Percentiles rank a stretch among this genome's conserved stretches.
Conservation (phyloP, 2,888 invertebrate species). For the Drosophila algonquin region DNA sequence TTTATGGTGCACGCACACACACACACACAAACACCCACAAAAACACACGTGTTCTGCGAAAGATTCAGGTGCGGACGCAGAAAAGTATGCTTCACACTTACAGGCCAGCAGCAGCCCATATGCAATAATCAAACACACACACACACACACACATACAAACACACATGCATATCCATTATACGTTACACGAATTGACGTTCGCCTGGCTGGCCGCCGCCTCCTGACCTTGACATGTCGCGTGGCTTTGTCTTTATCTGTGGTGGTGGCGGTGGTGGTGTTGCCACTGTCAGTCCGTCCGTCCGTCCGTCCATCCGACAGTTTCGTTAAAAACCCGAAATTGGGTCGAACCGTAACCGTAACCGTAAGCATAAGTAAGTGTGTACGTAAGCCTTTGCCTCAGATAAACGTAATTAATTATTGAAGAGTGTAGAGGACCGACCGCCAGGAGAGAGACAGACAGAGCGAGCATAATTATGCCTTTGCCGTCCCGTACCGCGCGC, state of each 20-base stretch:
- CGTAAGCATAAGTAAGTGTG: background rate
- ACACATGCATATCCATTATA: constrained; percentile 32
- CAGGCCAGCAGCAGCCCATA: constrained; percentile 14
- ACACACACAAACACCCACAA: background rate
- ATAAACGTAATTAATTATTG: background rate
- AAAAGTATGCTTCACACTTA: constrained; percentile 34
- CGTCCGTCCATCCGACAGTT: constrained; percentile 4
- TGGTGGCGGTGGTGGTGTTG: constrained; percentile 4
- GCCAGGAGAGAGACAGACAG: background rate
- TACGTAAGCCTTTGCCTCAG: background rate
- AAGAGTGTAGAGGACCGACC: background rate
- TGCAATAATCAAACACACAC: constrained; percentile 35
- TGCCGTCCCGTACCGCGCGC: background rate
- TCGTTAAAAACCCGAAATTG: constrained; percentile 1
- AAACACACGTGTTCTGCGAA: background rate
- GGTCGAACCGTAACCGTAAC: background rate
- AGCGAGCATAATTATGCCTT: constrained; percentile 33
- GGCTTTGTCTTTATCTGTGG: constrained; percentile 10
- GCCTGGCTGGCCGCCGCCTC: constrained; percentile 22
- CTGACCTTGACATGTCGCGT: constrained; percentile 55
- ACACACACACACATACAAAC: constrained; percentile 5
- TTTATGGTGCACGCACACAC: constrained; percentile 3
- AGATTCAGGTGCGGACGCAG: constrained; percentile 35
- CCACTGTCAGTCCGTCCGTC: constrained; percentile 18
- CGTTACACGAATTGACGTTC: constrained; percentile 40